Conservation (phyloP, 2,888 invertebrate species). For the Drosophila kanekoi region DNA sequence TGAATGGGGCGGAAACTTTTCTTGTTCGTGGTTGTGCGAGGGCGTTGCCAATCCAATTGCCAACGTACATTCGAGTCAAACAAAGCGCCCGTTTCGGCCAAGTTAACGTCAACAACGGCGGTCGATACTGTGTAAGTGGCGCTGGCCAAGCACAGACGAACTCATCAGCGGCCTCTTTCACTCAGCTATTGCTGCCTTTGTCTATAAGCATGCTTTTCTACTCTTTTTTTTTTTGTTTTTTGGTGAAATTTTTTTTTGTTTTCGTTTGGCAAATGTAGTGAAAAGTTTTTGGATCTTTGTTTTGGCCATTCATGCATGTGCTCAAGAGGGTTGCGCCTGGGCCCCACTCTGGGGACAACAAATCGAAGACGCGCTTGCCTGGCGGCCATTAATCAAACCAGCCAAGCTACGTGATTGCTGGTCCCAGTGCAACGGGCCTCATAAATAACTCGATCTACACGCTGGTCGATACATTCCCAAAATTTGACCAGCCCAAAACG, state of each 20-base stretch:
- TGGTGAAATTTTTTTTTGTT: slow-evolving; percentile 2
- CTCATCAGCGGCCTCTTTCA: slow-evolving; percentile 42
- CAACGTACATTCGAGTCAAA: slow-evolving; percentile 73
- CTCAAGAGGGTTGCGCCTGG: slow-evolving; percentile 1
- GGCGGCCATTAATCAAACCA: slow-evolving; percentile 69
- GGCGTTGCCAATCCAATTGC: slow-evolving; percentile 72
- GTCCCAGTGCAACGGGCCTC: slow-evolving; percentile 40
- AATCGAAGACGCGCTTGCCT: slow-evolving; percentile 62
- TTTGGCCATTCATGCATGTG: slow-evolving; percentile 52
- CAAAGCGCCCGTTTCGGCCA: slow-evolving; percentile 53
- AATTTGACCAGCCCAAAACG: slow-evolving; percentile 23
- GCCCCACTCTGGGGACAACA: slow-evolving; percentile 6
- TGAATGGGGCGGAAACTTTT: slow-evolving; percentile 59
- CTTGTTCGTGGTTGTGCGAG: slow-evolving; percentile 36
- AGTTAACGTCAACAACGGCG: slow-evolving; percentile 59
- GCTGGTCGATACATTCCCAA: slow-evolving; percentile 20
- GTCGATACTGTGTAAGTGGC: slow-evolving; percentile 60
- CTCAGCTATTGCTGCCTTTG: slow-evolving; percentile 8
- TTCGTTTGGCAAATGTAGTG: slow-evolving; percentile 60
- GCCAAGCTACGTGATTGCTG: slow-evolving; percentile 66
- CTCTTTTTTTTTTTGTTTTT: neutral
- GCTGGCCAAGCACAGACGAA: slow-evolving; percentile 41
- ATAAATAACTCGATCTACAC: slow-evolving; percentile 65
- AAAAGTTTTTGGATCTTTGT: slow-evolving; percentile 63
- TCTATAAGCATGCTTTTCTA: slow-evolving; percentile 18